Conservation (phyloP, 64 coral and sea anemone species). For the Montipora foliosa region DNA sequence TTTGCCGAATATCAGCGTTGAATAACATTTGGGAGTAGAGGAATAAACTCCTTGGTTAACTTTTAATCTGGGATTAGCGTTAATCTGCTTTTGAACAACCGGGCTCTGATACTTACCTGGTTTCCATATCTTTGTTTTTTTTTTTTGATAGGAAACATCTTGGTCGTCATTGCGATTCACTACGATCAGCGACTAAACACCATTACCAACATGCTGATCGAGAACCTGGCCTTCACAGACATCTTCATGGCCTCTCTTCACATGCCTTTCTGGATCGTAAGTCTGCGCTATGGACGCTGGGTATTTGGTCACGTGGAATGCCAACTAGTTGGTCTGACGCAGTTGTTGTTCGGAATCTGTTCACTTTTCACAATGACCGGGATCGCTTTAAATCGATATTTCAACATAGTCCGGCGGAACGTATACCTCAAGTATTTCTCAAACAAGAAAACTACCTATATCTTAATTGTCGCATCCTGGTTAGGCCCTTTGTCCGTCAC, state of each 20-base stretch:
- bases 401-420: conserved; percentile 52
- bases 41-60: too few species aligned
- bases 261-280: conserved; percentile 74
- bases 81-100: too few species aligned
- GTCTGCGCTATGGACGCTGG: conserved; percentile 58
- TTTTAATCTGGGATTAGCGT: too few species aligned
- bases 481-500: conserved; percentile 14
- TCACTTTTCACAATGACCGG: conserved; percentile 66
- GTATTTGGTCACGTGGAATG: conserved; percentile 50
- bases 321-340: conserved; percentile 29
- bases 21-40: too few species aligned
- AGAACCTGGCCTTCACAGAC: conserved; percentile 68
- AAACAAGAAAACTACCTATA: not conserved
- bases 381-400: conserved; percentile 66
- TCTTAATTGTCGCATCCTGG: conserved; percentile 34
- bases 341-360: conserved; percentile 53
- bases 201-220: conserved; percentile 63
- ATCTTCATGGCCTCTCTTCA: conserved; percentile 58
- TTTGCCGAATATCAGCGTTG: too few species aligned
- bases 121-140: not conserved
- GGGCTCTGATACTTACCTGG: not conserved
- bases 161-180: conserved; percentile 19
- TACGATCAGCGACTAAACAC: conserved; percentile 47
- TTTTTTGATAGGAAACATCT: not conserved
- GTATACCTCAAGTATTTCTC: conserved; percentile 45